A percentile compares a stretch with the other conserved stretches of the same genome.
Conservation (phyloP, 1,140 invertebrate genomes). For the Sipha flava region DNA sequence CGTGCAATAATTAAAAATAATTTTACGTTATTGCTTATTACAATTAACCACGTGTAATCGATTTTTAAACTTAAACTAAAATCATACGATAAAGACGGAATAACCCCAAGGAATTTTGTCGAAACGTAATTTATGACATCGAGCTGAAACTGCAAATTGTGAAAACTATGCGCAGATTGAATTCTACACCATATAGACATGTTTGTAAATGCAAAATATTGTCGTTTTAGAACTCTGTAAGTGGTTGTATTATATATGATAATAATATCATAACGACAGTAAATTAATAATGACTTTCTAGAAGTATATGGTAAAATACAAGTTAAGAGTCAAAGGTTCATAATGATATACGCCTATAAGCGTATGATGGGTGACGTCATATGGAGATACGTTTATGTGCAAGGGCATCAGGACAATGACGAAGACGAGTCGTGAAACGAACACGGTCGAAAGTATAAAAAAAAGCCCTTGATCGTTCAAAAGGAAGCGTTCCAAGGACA, state of each 20-base stretch:
- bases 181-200: too few species aligned
- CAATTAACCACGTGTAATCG: background rate
- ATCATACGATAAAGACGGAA: background rate
- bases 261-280: too few species aligned
- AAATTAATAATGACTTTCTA: too few species aligned
- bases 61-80: background rate
- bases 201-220: too few species aligned
- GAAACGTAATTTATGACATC: too few species aligned
- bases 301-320: too few species aligned
- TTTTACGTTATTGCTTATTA: background rate
- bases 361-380: background rate
- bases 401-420: background rate
- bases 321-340: background rate
- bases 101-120: background rate
- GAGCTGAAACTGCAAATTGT: too few species aligned
- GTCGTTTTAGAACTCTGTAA: too few species aligned
- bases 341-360: background rate
- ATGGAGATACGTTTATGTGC: background rate
- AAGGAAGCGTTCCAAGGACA: background rate
- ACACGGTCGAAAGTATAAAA: background rate
- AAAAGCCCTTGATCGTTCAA: background rate
- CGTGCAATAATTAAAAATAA: background rate
- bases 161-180: background rate
- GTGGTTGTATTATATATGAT: too few species aligned
- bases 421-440: background rate